Conservation (phyloP, 2,797 vertebrate genomes). For the Cossypha heuglini region DNA sequence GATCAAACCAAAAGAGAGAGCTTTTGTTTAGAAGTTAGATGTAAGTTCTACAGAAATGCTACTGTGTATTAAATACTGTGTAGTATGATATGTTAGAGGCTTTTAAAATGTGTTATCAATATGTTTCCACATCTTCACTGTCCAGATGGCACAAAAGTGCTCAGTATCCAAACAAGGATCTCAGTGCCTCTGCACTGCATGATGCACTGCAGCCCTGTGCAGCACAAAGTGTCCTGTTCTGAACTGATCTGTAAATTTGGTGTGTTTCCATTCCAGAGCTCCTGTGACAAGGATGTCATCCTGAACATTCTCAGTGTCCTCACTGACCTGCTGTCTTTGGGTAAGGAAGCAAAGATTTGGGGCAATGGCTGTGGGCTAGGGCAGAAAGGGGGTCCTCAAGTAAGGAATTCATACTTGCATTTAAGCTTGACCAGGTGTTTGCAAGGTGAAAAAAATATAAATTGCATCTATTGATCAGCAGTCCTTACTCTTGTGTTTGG, state of each 20-base stretch:
- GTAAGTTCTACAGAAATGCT: neutral
- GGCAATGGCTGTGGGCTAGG: neutral
- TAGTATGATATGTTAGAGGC: neutral
- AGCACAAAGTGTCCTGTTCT: neutral
- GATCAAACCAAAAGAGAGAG: neutral
- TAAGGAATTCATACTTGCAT: neutral
- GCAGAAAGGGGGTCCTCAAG: neutral
- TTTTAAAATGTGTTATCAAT: neutral
- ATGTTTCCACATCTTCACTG: neutral
- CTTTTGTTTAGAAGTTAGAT: neutral
- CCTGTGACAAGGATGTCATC: constrained; percentile 79
- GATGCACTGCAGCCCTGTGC: neutral
- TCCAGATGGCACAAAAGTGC: neutral
- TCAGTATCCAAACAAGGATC: neutral
- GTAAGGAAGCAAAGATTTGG: constrained; percentile 72
- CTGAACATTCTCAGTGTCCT: constrained; percentile 83
- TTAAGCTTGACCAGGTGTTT: neutral
- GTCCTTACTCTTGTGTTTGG: neutral
- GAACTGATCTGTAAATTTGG: neutral
- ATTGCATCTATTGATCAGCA: neutral
- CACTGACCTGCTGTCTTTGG: constrained; percentile 86
- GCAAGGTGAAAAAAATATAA: neutral
- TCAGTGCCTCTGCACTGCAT: neutral
- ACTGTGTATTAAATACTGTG: neutral
- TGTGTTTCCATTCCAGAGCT: constrained; percentile 77